Conservation (phyloP, 2,888 invertebrate genomes). For the Mythimna vitellina region DNA sequence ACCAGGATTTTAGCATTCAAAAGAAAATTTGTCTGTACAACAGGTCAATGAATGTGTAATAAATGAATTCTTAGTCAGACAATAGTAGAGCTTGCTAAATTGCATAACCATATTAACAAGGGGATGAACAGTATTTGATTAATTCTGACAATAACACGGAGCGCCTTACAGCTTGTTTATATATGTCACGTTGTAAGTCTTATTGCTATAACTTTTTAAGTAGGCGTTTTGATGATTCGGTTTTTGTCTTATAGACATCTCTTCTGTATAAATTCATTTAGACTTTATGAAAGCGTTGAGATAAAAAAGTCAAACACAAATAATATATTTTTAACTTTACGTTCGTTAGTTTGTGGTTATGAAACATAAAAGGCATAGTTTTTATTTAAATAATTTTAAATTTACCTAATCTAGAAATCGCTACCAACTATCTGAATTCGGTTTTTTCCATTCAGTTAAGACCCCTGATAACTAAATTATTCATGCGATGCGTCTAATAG, state of each 20-base stretch:
- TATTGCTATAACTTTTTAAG: conserved; percentile 4
- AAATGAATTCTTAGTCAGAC: background rate
- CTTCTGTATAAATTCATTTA: no score
- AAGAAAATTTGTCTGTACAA: no score
- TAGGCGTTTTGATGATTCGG: conserved; percentile 8
- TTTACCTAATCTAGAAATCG: no score
- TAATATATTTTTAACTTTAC: background rate
- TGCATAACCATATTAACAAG: conserved; percentile 23
- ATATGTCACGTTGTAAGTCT: conserved; percentile 14
- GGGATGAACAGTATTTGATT: conserved; percentile 32
- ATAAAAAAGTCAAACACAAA: background rate
- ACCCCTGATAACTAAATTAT: no score
- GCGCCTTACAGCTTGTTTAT: conserved; percentile 38
- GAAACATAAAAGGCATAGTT: background rate
- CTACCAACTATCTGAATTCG: no score
- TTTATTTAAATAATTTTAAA: background rate
- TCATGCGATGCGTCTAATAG: no score
- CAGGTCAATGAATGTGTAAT: background rate
- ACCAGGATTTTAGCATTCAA: no score
- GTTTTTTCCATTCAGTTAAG: no score
- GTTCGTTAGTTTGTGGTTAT: background rate
- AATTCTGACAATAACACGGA: conserved; percentile 22
- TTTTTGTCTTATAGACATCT: background rate
- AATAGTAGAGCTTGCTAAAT: background rate
- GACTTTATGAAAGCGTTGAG: background rate